Conservation (phyloP, 2,888 invertebrate genomes). For the Allophyes oxyacanthae region DNA sequence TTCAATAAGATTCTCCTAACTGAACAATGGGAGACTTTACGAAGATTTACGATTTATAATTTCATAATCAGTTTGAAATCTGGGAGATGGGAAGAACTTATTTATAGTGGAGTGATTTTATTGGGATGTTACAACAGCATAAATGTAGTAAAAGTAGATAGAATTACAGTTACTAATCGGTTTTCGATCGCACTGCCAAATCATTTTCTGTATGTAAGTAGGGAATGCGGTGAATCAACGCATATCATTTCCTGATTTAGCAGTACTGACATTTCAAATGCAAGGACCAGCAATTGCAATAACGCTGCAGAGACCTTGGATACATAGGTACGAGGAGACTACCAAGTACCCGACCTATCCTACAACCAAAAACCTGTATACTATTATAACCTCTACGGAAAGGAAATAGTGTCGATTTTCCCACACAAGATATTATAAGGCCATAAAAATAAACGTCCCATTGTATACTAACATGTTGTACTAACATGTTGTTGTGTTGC, state of each 20-base stretch:
- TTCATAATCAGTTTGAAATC: too few species aligned
- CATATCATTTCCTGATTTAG: slow-evolving; percentile 42
- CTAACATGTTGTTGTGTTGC: slow-evolving; percentile 20
- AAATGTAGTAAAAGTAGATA: too few species aligned
- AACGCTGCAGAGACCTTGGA: slow-evolving; percentile 47
- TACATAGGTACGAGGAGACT: slow-evolving; percentile 43
- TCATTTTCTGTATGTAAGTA: too few species aligned
- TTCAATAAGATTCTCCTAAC: too few species aligned
- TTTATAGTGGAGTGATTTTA: too few species aligned
- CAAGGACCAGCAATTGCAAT: slow-evolving; percentile 42
- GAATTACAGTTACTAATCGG: too few species aligned
- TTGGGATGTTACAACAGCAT: too few species aligned
- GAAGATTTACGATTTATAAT: too few species aligned
- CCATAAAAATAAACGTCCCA: slow-evolving; percentile 50
- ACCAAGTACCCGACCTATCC: slow-evolving; percentile 23
- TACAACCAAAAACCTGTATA: slow-evolving; percentile 29
- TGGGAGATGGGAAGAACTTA: too few species aligned
- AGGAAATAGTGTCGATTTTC: slow-evolving; percentile 30
- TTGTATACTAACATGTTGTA: slow-evolving; percentile 46
- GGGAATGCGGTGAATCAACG: slow-evolving; percentile 7
- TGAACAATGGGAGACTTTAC: too few species aligned
- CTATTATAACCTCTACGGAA: slow-evolving; percentile 22
- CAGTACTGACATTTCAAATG: slow-evolving; percentile 35
- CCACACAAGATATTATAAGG: slow-evolving; percentile 6
- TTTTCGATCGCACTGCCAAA: too few species aligned